Conservation (phyloP, 64 coral and sea anemone species). For the Actinia equina region DNA sequence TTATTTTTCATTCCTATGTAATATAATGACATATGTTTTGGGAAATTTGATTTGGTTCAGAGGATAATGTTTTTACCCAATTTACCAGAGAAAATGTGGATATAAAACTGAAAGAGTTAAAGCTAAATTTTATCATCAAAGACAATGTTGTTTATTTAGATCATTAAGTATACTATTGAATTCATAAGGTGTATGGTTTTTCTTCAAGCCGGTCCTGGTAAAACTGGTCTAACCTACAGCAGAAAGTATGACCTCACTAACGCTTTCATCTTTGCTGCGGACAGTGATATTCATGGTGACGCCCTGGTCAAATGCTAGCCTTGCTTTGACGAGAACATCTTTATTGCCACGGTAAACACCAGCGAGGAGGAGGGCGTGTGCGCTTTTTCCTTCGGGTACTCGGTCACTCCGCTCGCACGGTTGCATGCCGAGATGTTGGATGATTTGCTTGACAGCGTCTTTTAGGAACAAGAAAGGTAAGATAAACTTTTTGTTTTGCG, state of each 20-base stretch:
- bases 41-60: too few relatives aligned
- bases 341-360: conserved; percentile 92
- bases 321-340: conserved; percentile 82
- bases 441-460: conserved; percentile 98
- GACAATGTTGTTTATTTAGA: too few relatives aligned
- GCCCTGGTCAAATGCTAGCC: conserved; percentile 91
- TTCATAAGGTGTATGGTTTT: neutral
- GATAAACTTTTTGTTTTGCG: neutral
- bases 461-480: neutral
- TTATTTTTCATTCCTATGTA: too few relatives aligned
- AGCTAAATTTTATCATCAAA: neutral
- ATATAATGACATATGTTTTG: too few relatives aligned
- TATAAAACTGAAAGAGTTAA: neutral
- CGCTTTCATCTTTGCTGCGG: conserved; percentile 80
- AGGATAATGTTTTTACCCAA: too few relatives aligned
- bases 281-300: conserved; percentile 98
- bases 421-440: conserved; percentile 96
- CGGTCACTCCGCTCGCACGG: conserved; percentile 91
- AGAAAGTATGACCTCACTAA: conserved; percentile 87
- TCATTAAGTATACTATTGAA: too few relatives aligned
- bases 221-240: conserved; percentile 70
- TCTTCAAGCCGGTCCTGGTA: neutral
- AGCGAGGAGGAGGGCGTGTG: conserved; percentile 80
- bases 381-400: conserved; percentile 85
- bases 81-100: too few relatives aligned